Conservation (phyloP, 2,113 vertebrate species). For the Podarcis cretensis region DNA sequence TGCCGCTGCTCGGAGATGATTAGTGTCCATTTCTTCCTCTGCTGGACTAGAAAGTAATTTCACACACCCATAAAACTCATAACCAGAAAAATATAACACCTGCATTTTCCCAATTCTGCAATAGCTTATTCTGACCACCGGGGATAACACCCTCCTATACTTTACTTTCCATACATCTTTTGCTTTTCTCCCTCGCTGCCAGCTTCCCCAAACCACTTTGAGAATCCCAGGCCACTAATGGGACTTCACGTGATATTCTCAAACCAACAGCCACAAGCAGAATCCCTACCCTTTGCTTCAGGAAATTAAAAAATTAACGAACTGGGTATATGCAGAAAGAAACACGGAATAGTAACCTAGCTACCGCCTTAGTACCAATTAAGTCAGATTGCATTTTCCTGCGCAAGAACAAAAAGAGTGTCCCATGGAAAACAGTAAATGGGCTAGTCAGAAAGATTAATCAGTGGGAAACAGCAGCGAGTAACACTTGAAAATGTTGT, state of each 20-base stretch:
- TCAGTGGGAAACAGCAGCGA: not conserved
- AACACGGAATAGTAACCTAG: not conserved
- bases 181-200: too few species aligned
- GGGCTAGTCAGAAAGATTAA: not conserved
- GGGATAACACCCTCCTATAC: not conserved
- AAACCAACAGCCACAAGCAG: not conserved
- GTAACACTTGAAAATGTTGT: not conserved
- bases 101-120: not conserved
- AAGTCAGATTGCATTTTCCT: conserved; percentile 20
- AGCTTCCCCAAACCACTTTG: not conserved
- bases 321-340: not conserved
- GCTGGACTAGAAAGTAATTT: not conserved
- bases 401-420: not conserved
- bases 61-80: not conserved
- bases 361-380: not conserved
- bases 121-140: not conserved
- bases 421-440: not conserved
- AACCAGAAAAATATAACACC: not conserved
- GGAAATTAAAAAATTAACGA: not conserved
- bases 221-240: not conserved
- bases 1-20: not conserved
- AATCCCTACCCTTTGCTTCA: not conserved
- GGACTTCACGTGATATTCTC: not conserved
- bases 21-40: conserved; percentile 1
- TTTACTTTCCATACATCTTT: accelerated